Evolutionary conservation across 2,797 vertebrate genomes (phyloP), one percentile per base, ranked within the genome.

Genomic region (Tragelaphus eurycerus): DNA sequence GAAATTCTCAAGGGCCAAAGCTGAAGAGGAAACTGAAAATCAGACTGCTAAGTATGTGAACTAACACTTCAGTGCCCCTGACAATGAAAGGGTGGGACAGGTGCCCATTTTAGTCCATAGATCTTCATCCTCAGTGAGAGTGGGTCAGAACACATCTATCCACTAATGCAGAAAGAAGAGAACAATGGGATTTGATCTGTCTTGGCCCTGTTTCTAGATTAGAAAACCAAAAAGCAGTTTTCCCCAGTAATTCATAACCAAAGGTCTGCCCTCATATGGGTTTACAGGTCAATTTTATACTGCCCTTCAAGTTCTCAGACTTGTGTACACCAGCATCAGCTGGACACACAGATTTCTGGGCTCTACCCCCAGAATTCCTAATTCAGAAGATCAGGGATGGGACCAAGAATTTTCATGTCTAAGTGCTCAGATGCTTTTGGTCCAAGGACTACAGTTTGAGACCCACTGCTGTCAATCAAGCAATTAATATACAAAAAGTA

Each of bases 1-100:
- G 64, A 90, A 76, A 96, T 82, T 83, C 81, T 79, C 67, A 82
- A 54, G 67, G 84, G 92, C 19, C 43, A 67, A 86, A 93, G 93
- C 34, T 19, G 16, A 95, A 90, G 43, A 90, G 67, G 48, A 93
- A 86, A 90, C 21, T 46, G 82, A 89, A 85, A 95, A 64, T 60
- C 76, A 59, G 59, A 88, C 15, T 57, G 59, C 52, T 67, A 38
- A 84, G 34, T n/a, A 50, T 25, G 81, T 71, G 64, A 87, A 25
- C 25, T 31, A 54, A 62, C 10, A 54, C 19, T 62, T 62, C 48
- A 43, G 11, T n/a, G 55, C 14, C 78, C 59, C 76, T 55, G 29
- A 34, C 34, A 83, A 52, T 1, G 19, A 89, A 83, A 15, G 27
- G 17, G 21, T 64, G 38, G 54, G 38, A 54, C 8, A 7, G 29